These are phyloP conservation scores for Caenorhabditis sp. DNA, from an alignment of 2,888 invertebrate genomes.

Conservation along the genomic window DNA sequence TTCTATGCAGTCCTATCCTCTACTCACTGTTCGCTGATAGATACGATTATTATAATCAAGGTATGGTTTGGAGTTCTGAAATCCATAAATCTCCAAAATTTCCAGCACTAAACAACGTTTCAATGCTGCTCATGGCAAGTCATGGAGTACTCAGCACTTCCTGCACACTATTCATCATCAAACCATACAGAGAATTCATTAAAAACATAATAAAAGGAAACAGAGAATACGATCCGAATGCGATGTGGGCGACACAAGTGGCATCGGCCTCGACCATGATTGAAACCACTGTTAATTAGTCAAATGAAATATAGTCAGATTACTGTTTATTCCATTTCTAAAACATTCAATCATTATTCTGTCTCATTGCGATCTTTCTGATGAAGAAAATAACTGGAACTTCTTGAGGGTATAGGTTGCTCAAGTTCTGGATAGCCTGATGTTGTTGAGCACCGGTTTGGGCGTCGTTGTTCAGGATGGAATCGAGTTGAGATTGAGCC, in stretches of 20 bases:
- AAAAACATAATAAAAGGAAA: background rate
- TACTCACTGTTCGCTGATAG: constrained; percentile 39
- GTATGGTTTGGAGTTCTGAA: background rate
- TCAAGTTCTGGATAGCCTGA: constrained; percentile 19
- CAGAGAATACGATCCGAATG: background rate
- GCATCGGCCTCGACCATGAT: no score
- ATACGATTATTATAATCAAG: constrained; percentile 53
- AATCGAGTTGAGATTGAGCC: constrained; percentile 31
- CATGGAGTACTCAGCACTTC: constrained; percentile 19
- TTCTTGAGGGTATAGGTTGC: constrained; percentile 38
- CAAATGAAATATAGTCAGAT: no score
- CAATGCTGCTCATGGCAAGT: constrained; percentile 35
- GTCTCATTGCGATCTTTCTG: constrained; percentile 26
- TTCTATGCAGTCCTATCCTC: background rate
- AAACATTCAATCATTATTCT: background rate
- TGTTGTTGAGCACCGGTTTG: constrained; percentile 34
- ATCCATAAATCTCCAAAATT: background rate
- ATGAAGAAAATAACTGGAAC: constrained; percentile 43
- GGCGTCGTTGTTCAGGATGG: constrained; percentile 29
- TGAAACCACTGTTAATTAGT: no score
- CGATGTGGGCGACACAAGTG: no score
- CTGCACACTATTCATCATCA: constrained; percentile 37
- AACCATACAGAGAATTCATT: constrained; percentile 41
- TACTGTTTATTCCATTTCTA: no score
- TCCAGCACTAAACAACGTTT: constrained; percentile 1